phyloP scores from a whole-genome alignment of 2,113 vertebrate species.

The Rhynchomys soricoides region DNA sequence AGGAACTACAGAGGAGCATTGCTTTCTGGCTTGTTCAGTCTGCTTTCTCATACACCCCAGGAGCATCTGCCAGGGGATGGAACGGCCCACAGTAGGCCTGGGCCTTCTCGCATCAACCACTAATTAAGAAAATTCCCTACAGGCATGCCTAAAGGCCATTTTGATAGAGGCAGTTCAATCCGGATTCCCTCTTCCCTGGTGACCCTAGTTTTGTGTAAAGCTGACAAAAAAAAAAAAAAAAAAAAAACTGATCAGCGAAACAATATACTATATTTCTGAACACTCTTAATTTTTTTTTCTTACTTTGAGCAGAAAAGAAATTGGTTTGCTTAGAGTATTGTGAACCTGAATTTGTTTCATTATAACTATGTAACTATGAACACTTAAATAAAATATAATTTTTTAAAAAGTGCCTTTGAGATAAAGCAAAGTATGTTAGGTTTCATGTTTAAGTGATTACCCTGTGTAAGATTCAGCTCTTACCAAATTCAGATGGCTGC shows the following conservation, averaged over 20 bases:
- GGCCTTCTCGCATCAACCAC: background rate
- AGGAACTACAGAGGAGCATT: background rate
- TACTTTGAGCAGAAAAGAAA: conserved; percentile 21
- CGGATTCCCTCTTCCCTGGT: background rate
- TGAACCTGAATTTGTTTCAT: conserved; percentile 54
- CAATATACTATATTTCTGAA: background rate
- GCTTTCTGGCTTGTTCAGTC: too few species aligned
- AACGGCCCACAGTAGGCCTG: background rate
- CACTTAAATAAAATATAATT: conserved; percentile 37
- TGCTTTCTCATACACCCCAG: background rate
- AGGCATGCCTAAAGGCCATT: background rate
- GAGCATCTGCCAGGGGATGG: background rate
- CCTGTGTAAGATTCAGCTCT: background rate
- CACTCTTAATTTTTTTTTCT: conserved; percentile 4
- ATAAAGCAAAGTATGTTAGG: conserved; percentile 32
- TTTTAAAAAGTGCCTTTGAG: conserved; percentile 38
- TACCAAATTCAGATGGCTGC: conserved; percentile 47
- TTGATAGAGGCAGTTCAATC: background rate
- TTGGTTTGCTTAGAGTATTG: background rate
- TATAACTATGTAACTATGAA: background rate
- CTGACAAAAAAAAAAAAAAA: background rate
- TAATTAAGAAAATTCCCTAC: background rate
- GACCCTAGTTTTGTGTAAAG: background rate
- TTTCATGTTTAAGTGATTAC: background rate
- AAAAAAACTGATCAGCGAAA: background rate